Evolutionary conservation across 2,888 invertebrate species (phyloP).

Genomic region (Plebejus melissa): DNA sequence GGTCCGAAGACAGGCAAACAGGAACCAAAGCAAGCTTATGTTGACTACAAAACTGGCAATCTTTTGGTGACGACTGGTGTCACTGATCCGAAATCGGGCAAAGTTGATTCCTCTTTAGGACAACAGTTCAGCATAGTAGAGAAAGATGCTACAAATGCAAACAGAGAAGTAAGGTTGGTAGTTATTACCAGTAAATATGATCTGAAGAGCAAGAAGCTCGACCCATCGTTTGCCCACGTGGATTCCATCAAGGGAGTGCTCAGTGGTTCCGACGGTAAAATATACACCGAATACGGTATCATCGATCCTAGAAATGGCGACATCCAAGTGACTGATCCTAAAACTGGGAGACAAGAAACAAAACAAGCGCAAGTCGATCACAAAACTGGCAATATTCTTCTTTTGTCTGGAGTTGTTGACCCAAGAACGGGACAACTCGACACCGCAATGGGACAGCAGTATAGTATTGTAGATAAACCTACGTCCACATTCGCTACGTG

Average conservation of each 20-base stretch:
- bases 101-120: slow-evolving; percentile 81
- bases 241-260: slow-evolving; percentile 70
- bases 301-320: slow-evolving; percentile 81
- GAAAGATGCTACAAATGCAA: slow-evolving; percentile 82
- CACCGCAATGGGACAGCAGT: slow-evolving; percentile 77
- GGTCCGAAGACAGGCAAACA: slow-evolving; percentile 82
- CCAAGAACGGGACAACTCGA: slow-evolving; percentile 80
- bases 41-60: slow-evolving; percentile 85
- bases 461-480: slow-evolving; percentile 80
- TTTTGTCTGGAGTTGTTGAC: slow-evolving; percentile 77
- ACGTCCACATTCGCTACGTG: slow-evolving; percentile 64
- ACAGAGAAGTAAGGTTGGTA: slow-evolving; percentile 78
- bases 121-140: slow-evolving; percentile 84
- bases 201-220: slow-evolving; percentile 70
- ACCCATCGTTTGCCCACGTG: slow-evolving; percentile 75
- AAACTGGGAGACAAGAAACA: slow-evolving; percentile 65
- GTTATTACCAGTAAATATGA: slow-evolving; percentile 81
- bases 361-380: slow-evolving; percentile 68
- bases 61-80: slow-evolving; percentile 81
- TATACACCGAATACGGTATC: slow-evolving; percentile 80
- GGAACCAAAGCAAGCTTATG: slow-evolving; percentile 82
- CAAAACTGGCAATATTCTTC: slow-evolving; percentile 75
- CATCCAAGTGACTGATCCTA: slow-evolving; percentile 63
- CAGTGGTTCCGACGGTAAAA: slow-evolving; percentile 81
- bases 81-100: slow-evolving; percentile 82